Percentiles rank a stretch among this genome's conserved stretches.
These are phyloP conservation scores for Sminthopsis crassicaudata DNA, from an alignment of 2,113 vertebrate genomes.

Conservation along the genomic window DNA sequence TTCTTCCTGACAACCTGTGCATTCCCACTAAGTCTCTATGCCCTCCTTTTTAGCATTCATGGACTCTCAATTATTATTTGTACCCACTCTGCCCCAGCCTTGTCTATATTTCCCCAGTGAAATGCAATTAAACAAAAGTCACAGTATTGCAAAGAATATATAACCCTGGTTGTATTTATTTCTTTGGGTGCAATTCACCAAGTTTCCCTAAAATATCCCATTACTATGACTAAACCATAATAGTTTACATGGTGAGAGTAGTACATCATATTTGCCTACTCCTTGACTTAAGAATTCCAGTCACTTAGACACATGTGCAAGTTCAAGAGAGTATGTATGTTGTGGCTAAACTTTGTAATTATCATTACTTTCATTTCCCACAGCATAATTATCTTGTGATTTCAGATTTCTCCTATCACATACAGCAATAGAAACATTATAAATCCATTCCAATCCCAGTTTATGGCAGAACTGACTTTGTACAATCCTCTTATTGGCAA, in stretches of 20 bases:
- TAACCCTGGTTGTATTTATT: not conserved
- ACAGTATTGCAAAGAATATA: not conserved
- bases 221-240: not conserved
- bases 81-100: not conserved
- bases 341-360: not conserved
- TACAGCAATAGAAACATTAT: not conserved
- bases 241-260: not conserved
- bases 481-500: not conserved
- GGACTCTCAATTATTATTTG: not conserved
- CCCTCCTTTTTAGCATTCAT: not conserved
- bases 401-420: not conserved
- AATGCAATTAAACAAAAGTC: not conserved
- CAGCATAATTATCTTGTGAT: not conserved
- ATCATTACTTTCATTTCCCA: not conserved
- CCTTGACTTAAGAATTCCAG: not conserved
- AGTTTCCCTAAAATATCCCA: not conserved
- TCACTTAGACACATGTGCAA: not conserved
- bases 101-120: not conserved
- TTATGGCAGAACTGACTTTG: not conserved
- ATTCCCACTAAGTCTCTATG: not conserved
- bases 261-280: not conserved
- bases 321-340: not conserved
- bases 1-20: not conserved
- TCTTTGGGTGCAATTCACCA: not conserved
- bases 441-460: not conserved